Evolutionary conservation across 2,888 invertebrate species (phyloP).

Genomic region (Dascillus cervinus): DNA sequence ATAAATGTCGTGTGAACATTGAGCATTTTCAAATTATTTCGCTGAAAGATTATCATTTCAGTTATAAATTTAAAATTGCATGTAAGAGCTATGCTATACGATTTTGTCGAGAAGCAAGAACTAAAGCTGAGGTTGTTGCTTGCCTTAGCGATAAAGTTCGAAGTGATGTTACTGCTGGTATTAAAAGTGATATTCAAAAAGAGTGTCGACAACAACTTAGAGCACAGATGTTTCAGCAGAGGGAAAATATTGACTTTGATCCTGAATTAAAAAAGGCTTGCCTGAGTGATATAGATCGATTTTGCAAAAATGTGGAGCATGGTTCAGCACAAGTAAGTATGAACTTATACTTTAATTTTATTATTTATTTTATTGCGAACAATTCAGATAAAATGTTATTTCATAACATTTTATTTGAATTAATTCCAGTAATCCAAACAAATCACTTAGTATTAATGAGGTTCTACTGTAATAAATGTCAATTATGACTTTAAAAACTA

Average conservation of each 20-base stretch:
- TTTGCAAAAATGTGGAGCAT: constrained; percentile 60
- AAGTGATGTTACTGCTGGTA: constrained; percentile 74
- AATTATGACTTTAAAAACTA: too few species aligned
- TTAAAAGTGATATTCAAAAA: constrained; percentile 72
- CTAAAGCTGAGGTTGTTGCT: constrained; percentile 72
- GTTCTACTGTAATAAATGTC: too few species aligned
- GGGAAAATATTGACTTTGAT: constrained; percentile 82
- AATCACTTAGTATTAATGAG: too few species aligned
- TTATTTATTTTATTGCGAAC: too few species aligned
- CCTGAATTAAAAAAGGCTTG: constrained; percentile 79
- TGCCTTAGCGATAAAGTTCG: constrained; percentile 87
- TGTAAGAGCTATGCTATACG: constrained; percentile 74
- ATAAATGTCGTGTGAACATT: constrained; percentile 84
- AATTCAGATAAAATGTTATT: too few species aligned
- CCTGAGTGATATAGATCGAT: constrained; percentile 63
- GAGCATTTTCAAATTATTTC: constrained; percentile 96
- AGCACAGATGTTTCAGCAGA: constrained; percentile 85
- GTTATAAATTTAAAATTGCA: constrained; percentile 89
- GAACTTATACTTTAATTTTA: too few species aligned
- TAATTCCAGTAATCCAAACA: too few species aligned
- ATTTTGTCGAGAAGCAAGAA: constrained; percentile 61
- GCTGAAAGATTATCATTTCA: constrained; percentile 88
- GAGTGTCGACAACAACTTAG: constrained; percentile 87
- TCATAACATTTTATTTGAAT: too few species aligned
- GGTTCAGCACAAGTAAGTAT: constrained; percentile 53